Base-by-base conservation (phyloP, 2,113 vertebrate species). In the Synodontis membranacea region DNA sequence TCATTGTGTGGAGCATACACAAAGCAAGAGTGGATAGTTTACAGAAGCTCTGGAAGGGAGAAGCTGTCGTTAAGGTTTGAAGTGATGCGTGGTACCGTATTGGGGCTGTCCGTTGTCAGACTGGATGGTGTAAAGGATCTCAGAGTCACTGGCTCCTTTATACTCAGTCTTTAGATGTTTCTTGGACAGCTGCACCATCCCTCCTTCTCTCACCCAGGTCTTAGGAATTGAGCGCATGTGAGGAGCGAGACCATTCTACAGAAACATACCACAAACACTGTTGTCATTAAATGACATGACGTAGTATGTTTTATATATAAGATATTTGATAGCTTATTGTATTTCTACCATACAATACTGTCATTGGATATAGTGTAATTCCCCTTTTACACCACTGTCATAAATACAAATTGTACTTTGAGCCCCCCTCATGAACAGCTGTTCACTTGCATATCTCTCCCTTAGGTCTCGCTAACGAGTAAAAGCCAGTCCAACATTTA, bases 181-280 rank as follows among this genome's bases (percentile, higher is more conserved):
- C 81, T 86, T 96, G 84, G 96, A 96, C 70, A 99, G 95, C 6
- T 96, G 96, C 2, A 98, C 94, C 97, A 96, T 97, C 0, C 98
- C 97, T 0, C 98, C 97, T 89, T 97, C 96, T n/a, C 95, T 96
- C 62, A 99, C 98, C 97, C 97, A 99, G 3, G 97, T 96, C 88
- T 93, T 54, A 0, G 96, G 94, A n/a, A 94, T 92, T 3, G 95
- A 93, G 64, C 93, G 90, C 28, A 97, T 87, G 0, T 62, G 92
- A 52, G 95, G 95, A 48, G 92, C 89, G 83, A 90, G 86, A 21
- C 85, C 85, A 5, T 88, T 88, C 97, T 99, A 92, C 46, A 56
- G 58, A 70, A 48, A 80, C 34, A 80, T 25, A 80, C 2, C 46
- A 80, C 17, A 80, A 54, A 37, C 1, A 1, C 50, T 80, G 31